Percentiles rank a stretch among this genome's conserved stretches.
Conservation (phyloP, 2,888 invertebrate genomes). For the Anodontia alba region DNA sequence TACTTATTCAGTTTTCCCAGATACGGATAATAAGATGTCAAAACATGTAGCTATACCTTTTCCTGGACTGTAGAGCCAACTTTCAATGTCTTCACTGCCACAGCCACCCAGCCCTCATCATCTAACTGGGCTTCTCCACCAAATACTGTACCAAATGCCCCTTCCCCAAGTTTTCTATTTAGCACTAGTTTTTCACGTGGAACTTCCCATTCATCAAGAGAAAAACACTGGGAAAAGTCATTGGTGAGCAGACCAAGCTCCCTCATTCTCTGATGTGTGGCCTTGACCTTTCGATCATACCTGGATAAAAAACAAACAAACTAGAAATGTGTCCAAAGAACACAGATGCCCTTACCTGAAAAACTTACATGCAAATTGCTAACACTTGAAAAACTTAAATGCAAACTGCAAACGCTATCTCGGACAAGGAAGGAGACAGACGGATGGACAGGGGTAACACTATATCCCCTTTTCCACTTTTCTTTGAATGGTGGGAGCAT, state of each 20-base stretch:
- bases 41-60: constrained; percentile 86
- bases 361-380: no score
- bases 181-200: constrained; percentile 92
- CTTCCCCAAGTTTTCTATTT: constrained; percentile 89
- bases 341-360: no score
- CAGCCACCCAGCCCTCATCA: constrained; percentile 89
- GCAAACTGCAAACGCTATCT: no score
- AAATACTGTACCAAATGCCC: constrained; percentile 96
- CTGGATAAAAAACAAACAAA: constrained; percentile 83
- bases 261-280: constrained; percentile 89
- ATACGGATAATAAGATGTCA: no score
- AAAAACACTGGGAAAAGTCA: constrained; percentile 85
- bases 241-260: constrained; percentile 88
- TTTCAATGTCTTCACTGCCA: constrained; percentile 92
- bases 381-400: no score
- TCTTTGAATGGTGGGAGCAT: no score
- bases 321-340: no score
- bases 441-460: no score
- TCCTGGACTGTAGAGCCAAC: constrained; percentile 93
- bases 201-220: constrained; percentile 95
- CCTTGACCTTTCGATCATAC: constrained; percentile 89
- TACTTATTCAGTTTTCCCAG: no score
- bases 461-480: no score
- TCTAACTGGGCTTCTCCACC: constrained; percentile 93
- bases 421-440: no score